phyloP scores from a whole-genome alignment of 2,888 invertebrate genomes.

The Drosophila mayaguana region DNA sequence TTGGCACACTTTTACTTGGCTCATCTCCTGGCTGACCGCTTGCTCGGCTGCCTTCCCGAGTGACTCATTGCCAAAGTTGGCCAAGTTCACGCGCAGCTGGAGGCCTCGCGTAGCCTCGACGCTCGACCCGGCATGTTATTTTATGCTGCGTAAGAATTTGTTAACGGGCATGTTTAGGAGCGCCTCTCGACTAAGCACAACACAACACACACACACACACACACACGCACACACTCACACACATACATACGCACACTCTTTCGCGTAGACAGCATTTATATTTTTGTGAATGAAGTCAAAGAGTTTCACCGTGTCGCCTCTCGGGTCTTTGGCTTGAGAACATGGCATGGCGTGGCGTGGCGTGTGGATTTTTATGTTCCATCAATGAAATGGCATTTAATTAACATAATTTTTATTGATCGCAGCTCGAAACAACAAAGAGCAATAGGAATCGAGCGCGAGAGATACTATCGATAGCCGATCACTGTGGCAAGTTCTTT shows the following conservation, averaged over 20 bases:
- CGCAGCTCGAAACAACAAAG: conserved; percentile 48
- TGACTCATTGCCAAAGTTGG: conserved; percentile 66
- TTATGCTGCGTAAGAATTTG: conserved; percentile 74
- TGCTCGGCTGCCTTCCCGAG: conserved; percentile 34
- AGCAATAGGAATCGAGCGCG: conserved; percentile 24
- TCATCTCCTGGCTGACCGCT: conserved; percentile 37
- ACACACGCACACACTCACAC: conserved; percentile 5
- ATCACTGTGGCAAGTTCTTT: conserved; percentile 74
- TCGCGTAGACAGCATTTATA: conserved; percentile 42
- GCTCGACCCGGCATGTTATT: conserved; percentile 29
- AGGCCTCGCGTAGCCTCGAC: conserved; percentile 40
- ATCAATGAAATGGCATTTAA: conserved; percentile 81
- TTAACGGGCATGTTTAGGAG: conserved; percentile 74
- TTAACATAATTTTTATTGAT: conserved; percentile 78
- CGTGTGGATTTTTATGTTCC: conserved; percentile 79
- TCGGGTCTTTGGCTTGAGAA: conserved; percentile 55
- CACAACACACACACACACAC: conserved; percentile 9
- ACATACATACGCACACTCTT: conserved; percentile 3
- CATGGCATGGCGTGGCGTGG: conserved; percentile 72
- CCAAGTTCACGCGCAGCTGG: conserved; percentile 76
- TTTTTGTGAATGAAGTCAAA: conserved; percentile 77
- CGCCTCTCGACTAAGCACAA: conserved; percentile 47
- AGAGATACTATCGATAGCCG: conserved; percentile 39
- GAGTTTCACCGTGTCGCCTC: conserved; percentile 59
- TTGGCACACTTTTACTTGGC: conserved; percentile 76